Base-by-base conservation (phyloP, 2,888 invertebrate species). In the Liopterus haemorrhoidalis region DNA sequence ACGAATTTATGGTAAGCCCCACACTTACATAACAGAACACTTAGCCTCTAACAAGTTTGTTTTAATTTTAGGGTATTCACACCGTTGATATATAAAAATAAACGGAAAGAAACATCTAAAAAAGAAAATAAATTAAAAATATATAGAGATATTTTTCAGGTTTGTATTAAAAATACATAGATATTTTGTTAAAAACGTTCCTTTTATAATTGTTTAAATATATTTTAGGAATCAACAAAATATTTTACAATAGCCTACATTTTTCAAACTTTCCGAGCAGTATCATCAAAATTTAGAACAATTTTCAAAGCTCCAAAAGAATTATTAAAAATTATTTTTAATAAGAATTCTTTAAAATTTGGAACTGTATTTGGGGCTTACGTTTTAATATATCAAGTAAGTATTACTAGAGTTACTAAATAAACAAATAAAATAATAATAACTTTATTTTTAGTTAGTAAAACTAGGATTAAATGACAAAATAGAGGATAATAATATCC, bases 311-410 rank as follows among this genome's bases (percentile, higher is more conserved):
- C 22, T 11, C 44, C 44, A 18, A 15, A 11, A 31, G 5, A 32
- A 18, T 16, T 44, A 14, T 21, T 38, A 11, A 8, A 24, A 16
- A 22, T 24, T 2, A 11, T 44, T 19, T 16, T 31, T 9, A 44
- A 38, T n/a, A 30, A 31, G 5, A 31, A 44, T 2, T 21, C 15
- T 24, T 2, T 38, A 16, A 9, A 28, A 12, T 19, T 19, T 12
- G 38, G 38, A 12, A 22, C 31, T 15, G 37, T 38, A 20, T 36
- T 44, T 14, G 31, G 44, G 8, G 18, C 12, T 11, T 44, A 38
- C 15, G 38, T 38, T 5, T 31, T 42, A 4, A 35, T 42, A 14
- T 42, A 42, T 15, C 18, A 42, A 22, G 42, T 42, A 36, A 19
- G 24, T 32, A 25, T 14, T 31, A 31, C 31, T 31, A 28, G 6